Base-by-base conservation (phyloP, 2,797 vertebrate genomes). In the Acanthurus leucopareius region DNA sequence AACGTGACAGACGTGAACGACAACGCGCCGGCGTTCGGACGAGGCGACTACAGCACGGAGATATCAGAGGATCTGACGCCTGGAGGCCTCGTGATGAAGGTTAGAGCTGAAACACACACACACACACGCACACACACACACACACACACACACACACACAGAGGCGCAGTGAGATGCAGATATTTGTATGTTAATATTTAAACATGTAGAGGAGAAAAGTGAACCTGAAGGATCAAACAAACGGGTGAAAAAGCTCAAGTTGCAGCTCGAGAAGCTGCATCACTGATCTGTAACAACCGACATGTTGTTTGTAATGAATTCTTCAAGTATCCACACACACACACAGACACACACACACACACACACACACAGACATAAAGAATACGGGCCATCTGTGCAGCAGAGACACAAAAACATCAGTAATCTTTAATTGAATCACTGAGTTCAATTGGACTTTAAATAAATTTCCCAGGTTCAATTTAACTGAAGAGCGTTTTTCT, bases 1-100 rank as follows among this genome's bases (percentile, higher is more conserved):
- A 98, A 97, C 58, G 90, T 99, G 87, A 99, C 96, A 0, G 98
- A 99, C 54, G 86, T 97, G 69, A 99, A 99, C 1, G 98, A 99
- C 87, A 97, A 99, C 2, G 58, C 90, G 0, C 98, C 98, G 0
- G 90, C 89, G 71, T 99, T 99, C 75, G 87, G 87, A 64, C 95
- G 92, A 60, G 94, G 94, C 2, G 93, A 93, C 82, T 97, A 98
- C 83, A 91, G 89, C 1, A 5, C 92, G 0, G 94, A 95, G 48
- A 94, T 99, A 59, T 85, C 93, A 0, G 98, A 99, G 91, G 96
- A 97, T 7, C 92, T 95, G 57, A 75, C 89, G 0, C 90, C 97
- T 7, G 98, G 97, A 47, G 91, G 96, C 58, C 53, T 93, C 45
- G 95, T 99, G 82, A 94, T 97, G 87, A 96, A 94, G 87, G 98